Conservation (phyloP, 2,113 vertebrate genomes). For the Indicator indicator region DNA sequence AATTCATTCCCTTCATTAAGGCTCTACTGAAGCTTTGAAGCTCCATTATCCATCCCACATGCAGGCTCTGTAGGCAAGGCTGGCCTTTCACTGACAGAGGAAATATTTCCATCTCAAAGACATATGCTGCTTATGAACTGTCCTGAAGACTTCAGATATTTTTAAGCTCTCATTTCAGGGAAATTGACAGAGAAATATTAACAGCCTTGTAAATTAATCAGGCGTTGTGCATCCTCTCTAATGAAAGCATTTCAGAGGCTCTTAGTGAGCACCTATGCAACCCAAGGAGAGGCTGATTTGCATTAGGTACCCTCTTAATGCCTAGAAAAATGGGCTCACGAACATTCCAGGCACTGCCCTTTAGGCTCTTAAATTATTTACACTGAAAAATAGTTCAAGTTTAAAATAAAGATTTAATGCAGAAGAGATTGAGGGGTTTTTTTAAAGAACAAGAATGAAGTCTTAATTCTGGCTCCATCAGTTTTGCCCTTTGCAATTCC, state of each 20-base stretch:
- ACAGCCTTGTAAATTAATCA: background rate
- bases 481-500: background rate
- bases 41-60: background rate
- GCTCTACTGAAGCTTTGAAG: background rate
- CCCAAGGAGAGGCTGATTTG: background rate
- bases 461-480: background rate
- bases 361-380: background rate
- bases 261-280: background rate
- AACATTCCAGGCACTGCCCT: background rate
- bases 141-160: background rate
- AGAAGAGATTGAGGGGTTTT: background rate
- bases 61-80: background rate
- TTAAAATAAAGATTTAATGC: background rate
- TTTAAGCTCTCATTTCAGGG: background rate
- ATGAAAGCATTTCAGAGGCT: background rate
- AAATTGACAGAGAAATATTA: background rate
- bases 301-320: background rate
- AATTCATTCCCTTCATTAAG: background rate
- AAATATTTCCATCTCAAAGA: slow-evolving; percentile 39
- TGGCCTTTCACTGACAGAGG: background rate
- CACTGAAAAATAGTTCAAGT: background rate
- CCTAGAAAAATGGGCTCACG: background rate
- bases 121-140: background rate
- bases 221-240: background rate
- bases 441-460: background rate